phyloP scores from a whole-genome alignment of 2,888 invertebrate genomes.

The Idaea biselata region DNA sequence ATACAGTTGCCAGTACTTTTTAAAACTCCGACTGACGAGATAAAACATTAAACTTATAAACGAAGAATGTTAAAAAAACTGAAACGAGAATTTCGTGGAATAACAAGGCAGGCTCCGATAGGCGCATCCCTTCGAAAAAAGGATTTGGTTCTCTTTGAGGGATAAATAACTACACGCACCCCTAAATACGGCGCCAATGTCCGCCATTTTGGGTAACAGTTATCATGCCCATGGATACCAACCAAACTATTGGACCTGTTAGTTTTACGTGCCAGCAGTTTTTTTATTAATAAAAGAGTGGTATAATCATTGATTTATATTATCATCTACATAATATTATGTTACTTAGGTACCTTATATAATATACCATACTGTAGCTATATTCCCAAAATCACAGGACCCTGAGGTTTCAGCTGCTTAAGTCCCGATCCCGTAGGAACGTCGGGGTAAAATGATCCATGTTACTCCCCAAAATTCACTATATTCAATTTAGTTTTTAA shows the following conservation, averaged over 20 bases:
- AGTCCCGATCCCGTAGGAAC: too few species aligned
- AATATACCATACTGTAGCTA: too few species aligned
- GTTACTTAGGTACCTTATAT: too few species aligned
- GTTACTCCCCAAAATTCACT: too few species aligned
- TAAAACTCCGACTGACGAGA: not conserved
- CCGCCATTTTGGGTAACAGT: slow-evolving; percentile 48
- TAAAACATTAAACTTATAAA: slow-evolving; percentile 9
- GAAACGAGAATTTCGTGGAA: slow-evolving; percentile 25
- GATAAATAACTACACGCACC: slow-evolving; percentile 29
- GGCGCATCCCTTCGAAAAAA: slow-evolving; percentile 28
- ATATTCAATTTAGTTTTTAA: too few species aligned
- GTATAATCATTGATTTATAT: not conserved
- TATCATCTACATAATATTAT: not conserved
- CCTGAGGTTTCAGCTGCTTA: too few species aligned
- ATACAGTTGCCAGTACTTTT: not conserved
- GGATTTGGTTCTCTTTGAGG: slow-evolving; percentile 35
- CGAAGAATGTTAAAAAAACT: slow-evolving; percentile 16
- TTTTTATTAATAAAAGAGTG: not conserved
- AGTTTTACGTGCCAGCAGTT: not conserved
- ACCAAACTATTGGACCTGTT: not conserved
- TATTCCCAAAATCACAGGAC: too few species aligned
- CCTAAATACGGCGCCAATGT: slow-evolving; percentile 33
- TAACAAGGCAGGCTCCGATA: slow-evolving; percentile 32
- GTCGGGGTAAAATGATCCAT: too few species aligned
- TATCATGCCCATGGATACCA: slow-evolving; percentile 15